phyloP scores from a whole-genome alignment of 1,140 invertebrate species.

The Acromyrmex heyeri region DNA sequence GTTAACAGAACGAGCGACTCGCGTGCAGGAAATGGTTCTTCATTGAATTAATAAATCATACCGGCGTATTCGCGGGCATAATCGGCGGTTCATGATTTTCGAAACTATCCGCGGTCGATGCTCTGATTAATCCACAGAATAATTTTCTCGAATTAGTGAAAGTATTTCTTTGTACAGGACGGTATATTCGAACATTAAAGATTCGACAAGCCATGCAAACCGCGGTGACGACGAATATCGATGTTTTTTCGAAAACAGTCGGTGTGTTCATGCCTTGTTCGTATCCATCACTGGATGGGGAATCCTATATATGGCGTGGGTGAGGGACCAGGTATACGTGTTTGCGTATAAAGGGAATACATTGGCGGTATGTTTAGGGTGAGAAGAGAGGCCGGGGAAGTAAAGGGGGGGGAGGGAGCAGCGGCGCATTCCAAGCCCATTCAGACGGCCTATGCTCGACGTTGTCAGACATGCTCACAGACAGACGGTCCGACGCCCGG shows the following conservation, averaged over 20 bases:
- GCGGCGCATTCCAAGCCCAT: slow-evolving; percentile 83
- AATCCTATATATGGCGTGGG: slow-evolving; percentile 71
- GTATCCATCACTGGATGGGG: slow-evolving; percentile 68
- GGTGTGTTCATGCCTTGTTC: slow-evolving; percentile 54
- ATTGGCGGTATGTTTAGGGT: slow-evolving; percentile 69
- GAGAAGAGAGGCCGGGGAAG: slow-evolving; percentile 49
- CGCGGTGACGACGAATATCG: not conserved
- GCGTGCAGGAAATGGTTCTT: slow-evolving; percentile 58
- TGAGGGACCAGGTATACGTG: slow-evolving; percentile 71
- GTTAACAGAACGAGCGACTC: slow-evolving; percentile 59
- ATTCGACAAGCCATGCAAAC: not conserved
- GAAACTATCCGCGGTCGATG: not conserved
- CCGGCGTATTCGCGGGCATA: not conserved
- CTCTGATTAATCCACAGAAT: slow-evolving; percentile 10
- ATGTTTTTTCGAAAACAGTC: slow-evolving; percentile 2
- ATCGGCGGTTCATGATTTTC: slow-evolving; percentile 33
- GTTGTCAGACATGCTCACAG: slow-evolving; percentile 84
- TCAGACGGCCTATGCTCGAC: slow-evolving; percentile 82
- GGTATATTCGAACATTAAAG: not conserved
- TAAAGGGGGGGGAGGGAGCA: slow-evolving; percentile 51
- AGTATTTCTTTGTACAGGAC: slow-evolving; percentile 4
- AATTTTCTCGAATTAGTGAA: slow-evolving; percentile 17
- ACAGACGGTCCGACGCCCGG: slow-evolving; percentile 79
- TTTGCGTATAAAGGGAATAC: slow-evolving; percentile 80
- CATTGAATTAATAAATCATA: slow-evolving; percentile 58